Evolutionary conservation across 2,113 vertebrate species (phyloP).

Genomic region (Drymodes brunneopygia): DNA sequence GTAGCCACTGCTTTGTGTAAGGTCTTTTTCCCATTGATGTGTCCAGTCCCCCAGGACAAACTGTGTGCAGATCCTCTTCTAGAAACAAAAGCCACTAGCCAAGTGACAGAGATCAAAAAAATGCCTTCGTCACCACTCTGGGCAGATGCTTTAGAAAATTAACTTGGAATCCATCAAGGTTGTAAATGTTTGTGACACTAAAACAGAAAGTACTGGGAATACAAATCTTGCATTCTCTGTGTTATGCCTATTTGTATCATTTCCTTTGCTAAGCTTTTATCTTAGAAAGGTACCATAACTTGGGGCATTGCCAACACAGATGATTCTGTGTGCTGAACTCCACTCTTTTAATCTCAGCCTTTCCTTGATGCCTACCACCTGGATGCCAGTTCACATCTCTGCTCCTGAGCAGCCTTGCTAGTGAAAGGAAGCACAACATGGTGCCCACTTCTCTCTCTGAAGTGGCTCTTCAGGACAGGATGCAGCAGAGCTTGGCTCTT

Average conservation of each 20-base stretch:
- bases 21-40: background rate
- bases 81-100: background rate
- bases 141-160: background rate
- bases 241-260: background rate
- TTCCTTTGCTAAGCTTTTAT: background rate
- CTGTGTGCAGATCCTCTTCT: background rate
- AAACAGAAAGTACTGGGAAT: background rate
- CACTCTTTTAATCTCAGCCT: background rate
- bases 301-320: background rate
- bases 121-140: background rate
- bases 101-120: background rate
- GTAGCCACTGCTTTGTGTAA: background rate
- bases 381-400: background rate
- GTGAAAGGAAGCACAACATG: background rate
- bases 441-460: background rate
- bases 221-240: background rate
- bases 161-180: background rate
- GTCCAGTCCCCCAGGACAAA: background rate
- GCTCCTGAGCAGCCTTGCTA: background rate
- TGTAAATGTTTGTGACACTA: background rate
- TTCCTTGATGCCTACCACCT: background rate
- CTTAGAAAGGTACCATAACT: background rate
- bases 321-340: background rate
- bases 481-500: background rate
- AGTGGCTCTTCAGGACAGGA: background rate